phyloP scores from a whole-genome alignment of 2,113 vertebrate genomes.

The Cavia aperea region DNA sequence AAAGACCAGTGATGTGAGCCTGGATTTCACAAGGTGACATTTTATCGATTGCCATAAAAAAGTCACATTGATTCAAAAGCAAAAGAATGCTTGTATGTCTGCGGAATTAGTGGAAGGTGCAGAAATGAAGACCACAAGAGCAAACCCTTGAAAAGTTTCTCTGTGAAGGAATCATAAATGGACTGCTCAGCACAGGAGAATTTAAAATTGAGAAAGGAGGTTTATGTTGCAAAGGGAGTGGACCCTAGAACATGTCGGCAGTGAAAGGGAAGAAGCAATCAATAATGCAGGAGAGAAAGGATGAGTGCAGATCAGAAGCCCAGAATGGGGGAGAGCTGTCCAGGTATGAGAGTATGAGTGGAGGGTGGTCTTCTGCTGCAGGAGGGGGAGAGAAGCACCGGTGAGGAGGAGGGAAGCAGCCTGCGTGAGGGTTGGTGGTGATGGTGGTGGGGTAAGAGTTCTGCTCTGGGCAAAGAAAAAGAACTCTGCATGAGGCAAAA shows the following conservation, averaged over 20 bases:
- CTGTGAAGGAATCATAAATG: not conserved
- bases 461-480: not conserved
- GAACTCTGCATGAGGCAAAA: not conserved
- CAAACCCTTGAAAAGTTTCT: not conserved
- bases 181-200: not conserved
- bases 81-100: not conserved
- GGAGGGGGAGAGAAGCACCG: not conserved
- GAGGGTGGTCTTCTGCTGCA: not conserved
- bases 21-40: not conserved
- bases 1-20: not conserved
- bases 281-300: not conserved
- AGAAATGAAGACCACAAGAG: not conserved
- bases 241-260: not conserved
- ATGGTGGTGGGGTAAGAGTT: not conserved
- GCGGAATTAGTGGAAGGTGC: not conserved
- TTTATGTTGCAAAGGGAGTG: not conserved
- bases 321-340: not conserved
- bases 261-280: not conserved
- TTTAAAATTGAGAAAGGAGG: not conserved
- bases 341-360: not conserved
- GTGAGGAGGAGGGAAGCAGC: not conserved
- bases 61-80: not conserved
- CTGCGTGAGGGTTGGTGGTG: not conserved
- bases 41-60: not conserved
- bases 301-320: not conserved